Conservation (phyloP, 2,888 invertebrate species). For the Leptothorax acervorum region DNA sequence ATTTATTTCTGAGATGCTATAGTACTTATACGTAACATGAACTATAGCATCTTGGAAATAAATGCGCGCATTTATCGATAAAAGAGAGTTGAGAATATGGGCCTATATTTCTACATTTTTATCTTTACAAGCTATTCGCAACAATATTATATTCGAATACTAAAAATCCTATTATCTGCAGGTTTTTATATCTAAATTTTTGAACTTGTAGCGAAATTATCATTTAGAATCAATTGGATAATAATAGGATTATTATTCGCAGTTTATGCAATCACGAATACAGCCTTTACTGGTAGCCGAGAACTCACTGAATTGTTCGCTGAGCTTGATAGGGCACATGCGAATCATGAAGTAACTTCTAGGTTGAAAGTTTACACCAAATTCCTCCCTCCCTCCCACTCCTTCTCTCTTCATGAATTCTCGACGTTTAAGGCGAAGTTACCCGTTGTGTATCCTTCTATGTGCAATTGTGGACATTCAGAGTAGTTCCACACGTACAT, state of each 20-base stretch:
- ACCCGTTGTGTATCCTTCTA: conserved; percentile 2
- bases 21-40: too few species aligned
- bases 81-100: too few species aligned
- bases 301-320: conserved; percentile 57
- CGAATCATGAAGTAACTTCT: conserved; percentile 61
- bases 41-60: too few species aligned
- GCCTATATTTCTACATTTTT: neutral
- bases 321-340: conserved; percentile 68
- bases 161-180: neutral
- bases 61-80: too few species aligned
- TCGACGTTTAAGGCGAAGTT: conserved; percentile 13
- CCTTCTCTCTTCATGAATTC: neutral
- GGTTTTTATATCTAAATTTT: neutral
- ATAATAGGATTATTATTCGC: conserved; percentile 54
- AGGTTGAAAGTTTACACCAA: conserved; percentile 63
- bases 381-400: neutral
- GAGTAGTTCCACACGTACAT: neutral
- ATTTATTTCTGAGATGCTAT: too few species aligned
- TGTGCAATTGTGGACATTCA: conserved; percentile 21
- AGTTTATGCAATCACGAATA: conserved; percentile 37
- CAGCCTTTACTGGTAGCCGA: neutral
- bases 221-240: conserved; percentile 11
- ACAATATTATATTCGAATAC: neutral
- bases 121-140: neutral
- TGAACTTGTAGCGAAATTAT: neutral